Evolutionary conservation across 2,888 invertebrate species (phyloP).

Genomic region (Tolmerus cingulatus): DNA sequence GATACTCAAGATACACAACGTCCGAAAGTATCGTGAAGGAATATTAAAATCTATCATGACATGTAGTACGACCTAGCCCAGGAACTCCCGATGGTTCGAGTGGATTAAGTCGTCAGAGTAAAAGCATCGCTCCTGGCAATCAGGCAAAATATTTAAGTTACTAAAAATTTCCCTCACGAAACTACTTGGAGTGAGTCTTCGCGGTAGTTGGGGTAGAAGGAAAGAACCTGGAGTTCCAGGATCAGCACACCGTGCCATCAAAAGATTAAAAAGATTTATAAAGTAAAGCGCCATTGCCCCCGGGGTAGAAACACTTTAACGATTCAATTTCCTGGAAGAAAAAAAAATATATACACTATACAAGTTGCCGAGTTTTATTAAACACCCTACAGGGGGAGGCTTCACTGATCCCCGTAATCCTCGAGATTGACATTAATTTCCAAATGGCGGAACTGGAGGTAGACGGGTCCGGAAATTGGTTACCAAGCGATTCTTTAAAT

Average conservation of each 20-base stretch:
- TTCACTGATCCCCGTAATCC: constrained; percentile 2
- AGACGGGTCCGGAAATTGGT: constrained; percentile 36
- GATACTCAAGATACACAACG: not conserved
- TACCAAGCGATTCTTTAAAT: constrained; percentile 29
- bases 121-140: not conserved
- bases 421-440: constrained; percentile 39
- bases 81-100: not conserved
- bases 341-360: not conserved
- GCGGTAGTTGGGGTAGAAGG: not conserved
- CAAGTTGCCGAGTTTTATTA: constrained; percentile 15
- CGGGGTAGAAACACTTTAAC: constrained; percentile 17
- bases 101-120: not conserved
- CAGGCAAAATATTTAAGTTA: not conserved
- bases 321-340: constrained; percentile 37
- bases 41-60: not conserved
- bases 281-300: constrained; percentile 13
- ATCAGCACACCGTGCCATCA: constrained; percentile 14
- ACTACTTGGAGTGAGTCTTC: not conserved
- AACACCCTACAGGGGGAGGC: not conserved
- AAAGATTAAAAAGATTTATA: constrained; percentile 38
- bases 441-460: constrained; percentile 27
- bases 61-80: not conserved
- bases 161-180: constrained; percentile 18
- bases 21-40: not conserved
- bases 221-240: not conserved